A percentile compares a stretch with the other conserved stretches of the same genome.
Evolutionary conservation across 2,113 vertebrate genomes (phyloP).

Genomic region (Cryptotis parvus): DNA sequence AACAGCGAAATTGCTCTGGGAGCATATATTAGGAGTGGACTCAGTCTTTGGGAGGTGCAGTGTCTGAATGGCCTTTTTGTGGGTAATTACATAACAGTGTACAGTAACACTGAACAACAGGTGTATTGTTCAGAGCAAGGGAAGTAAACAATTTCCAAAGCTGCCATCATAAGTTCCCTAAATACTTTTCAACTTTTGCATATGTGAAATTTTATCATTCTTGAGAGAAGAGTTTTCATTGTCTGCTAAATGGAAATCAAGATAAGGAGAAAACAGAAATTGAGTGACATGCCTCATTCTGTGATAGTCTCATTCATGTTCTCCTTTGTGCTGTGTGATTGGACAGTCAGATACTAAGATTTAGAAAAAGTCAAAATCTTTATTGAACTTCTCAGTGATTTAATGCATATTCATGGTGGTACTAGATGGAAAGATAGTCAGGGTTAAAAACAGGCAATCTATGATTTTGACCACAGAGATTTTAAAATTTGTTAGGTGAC

Average conservation of each 20-base stretch:
- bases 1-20: not conserved
- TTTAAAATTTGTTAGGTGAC: not conserved
- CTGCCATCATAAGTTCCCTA: slow-evolving; percentile 43
- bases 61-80: not conserved
- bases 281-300: not conserved
- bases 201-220: not conserved
- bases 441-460: not conserved
- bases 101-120: slow-evolving; percentile 29
- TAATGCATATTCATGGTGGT: not conserved
- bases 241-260: not conserved
- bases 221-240: not conserved
- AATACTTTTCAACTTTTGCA: not conserved
- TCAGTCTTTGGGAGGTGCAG: not conserved
- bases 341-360: not conserved
- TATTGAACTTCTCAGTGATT: not conserved
- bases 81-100: not conserved
- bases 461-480: not conserved
- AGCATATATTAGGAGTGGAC: not conserved
- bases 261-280: not conserved
- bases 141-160: slow-evolving; percentile 61
- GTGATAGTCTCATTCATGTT: not conserved
- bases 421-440: not conserved
- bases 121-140: slow-evolving; percentile 34
- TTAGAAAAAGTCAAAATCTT: not conserved
- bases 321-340: accelerated